Conservation (phyloP, 1,140 invertebrate species). For the Wasmannia auropunctata region DNA sequence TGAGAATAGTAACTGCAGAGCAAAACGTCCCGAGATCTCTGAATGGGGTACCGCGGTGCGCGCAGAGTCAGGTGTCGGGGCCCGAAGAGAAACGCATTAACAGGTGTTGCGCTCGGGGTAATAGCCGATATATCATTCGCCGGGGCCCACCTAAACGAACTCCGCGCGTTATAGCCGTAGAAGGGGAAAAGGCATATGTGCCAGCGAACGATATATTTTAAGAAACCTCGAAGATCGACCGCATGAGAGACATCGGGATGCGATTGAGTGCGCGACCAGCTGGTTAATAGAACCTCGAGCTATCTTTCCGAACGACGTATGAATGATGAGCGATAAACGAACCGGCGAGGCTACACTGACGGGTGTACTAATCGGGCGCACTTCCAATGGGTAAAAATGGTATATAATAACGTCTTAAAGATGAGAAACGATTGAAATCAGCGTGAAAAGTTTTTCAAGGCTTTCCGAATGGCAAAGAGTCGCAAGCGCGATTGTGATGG, state of each 20-base stretch:
- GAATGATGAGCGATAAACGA: slow-evolving; percentile 11
- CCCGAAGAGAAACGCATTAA: slow-evolving; percentile 79
- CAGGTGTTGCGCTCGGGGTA: slow-evolving; percentile 78
- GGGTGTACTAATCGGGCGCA: slow-evolving; percentile 1
- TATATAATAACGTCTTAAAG: no score
- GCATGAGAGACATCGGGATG: slow-evolving; percentile 1
- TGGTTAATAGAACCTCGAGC: slow-evolving; percentile 44
- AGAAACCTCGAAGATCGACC: slow-evolving; percentile 19
- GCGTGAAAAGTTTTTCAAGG: neutral
- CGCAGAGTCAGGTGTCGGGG: slow-evolving; percentile 77
- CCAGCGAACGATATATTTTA: slow-evolving; percentile 35
- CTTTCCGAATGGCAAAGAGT: neutral
- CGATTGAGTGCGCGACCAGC: slow-evolving; percentile 35
- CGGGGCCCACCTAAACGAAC: slow-evolving; percentile 55
- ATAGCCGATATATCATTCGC: slow-evolving; percentile 80
- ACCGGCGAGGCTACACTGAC: neutral
- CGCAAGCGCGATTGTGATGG: neutral
- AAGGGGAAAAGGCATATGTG: slow-evolving; percentile 31
- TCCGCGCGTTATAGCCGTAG: no score
- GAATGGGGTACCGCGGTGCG: slow-evolving; percentile 63
- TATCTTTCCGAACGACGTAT: slow-evolving; percentile 20
- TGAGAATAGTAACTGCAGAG: slow-evolving; percentile 71
- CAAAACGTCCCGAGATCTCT: slow-evolving; percentile 66
- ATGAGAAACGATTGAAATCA: neutral
- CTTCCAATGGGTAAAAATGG: no score